Conservation (phyloP, 1,140 invertebrate species). For the Pogonomyrmex californicus region DNA sequence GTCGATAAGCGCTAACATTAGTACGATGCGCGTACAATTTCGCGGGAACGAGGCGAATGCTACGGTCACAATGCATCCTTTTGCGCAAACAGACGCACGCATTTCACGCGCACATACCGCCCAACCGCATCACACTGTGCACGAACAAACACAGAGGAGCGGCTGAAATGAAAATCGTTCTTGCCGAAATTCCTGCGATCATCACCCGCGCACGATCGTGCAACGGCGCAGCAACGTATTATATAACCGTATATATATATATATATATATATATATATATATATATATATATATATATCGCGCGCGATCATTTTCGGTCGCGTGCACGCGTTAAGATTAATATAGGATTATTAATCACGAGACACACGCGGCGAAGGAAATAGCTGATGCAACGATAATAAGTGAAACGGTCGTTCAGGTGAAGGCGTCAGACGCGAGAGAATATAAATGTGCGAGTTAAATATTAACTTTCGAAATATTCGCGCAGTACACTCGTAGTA, state of each 20-base stretch:
- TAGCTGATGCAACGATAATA: not conserved
- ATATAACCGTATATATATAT: conserved; percentile 9
- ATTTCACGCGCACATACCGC: conserved; percentile 43
- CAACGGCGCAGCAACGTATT: not conserved
- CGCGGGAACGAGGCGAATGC: conserved; percentile 26
- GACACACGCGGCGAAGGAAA: not conserved
- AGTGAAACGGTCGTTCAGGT: not conserved
- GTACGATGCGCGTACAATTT: conserved; percentile 51
- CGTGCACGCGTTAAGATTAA: conserved; percentile 5
- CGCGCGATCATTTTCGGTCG: conserved; percentile 2
- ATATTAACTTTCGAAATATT: not conserved
- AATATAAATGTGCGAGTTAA: not conserved
- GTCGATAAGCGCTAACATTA: conserved; percentile 65
- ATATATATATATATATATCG: too few relatives aligned
- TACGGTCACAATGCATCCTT: conserved; percentile 58
- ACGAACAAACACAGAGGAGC: conserved; percentile 9
- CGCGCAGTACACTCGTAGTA: not conserved
- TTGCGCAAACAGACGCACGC: conserved; percentile 41
- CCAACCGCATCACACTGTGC: conserved; percentile 43
- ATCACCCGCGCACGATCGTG: not conserved
- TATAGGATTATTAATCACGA: not conserved
- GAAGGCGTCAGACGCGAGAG: not conserved
- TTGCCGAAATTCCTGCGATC: conserved; percentile 47
- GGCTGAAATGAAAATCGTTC: conserved; percentile 52
- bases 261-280: too few relatives aligned